These are phyloP conservation scores for Drosophila kanekoi DNA, from an alignment of 2,888 invertebrate genomes.

Conservation along the genomic window DNA sequence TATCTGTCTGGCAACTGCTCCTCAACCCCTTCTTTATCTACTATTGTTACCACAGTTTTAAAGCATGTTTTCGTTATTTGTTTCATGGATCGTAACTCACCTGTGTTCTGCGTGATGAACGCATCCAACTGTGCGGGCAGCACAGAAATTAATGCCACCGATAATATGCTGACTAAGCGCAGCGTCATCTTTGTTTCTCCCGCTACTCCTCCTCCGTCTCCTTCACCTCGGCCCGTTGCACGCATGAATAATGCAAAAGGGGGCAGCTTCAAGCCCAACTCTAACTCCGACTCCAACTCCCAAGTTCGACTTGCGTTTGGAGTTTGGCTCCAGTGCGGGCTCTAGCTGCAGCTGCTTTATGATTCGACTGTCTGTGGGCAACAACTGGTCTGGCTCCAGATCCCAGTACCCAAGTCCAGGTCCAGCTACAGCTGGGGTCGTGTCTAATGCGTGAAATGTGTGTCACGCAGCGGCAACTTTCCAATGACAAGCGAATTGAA, in stretches of 20 bases:
- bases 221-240: constrained; percentile 46
- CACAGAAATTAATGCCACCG: constrained; percentile 62
- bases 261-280: constrained; percentile 5
- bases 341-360: neutral
- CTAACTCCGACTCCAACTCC: neutral
- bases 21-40: neutral
- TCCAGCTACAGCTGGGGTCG: constrained; percentile 33
- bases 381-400: constrained; percentile 31
- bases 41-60: constrained; percentile 14
- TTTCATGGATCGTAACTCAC: constrained; percentile 58
- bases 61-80: constrained; percentile 29
- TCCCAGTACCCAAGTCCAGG: constrained; percentile 34
- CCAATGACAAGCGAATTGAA: constrained; percentile 75
- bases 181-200: constrained; percentile 70
- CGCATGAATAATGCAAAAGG: constrained; percentile 73
- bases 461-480: constrained; percentile 80
- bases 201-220: constrained; percentile 2
- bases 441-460: constrained; percentile 75
- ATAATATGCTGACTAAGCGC: constrained; percentile 71
- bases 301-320: neutral
- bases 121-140: constrained; percentile 82
- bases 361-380: constrained; percentile 4
- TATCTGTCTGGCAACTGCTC: no score
- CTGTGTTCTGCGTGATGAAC: constrained; percentile 80
- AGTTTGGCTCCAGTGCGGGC: constrained; percentile 17